These are phyloP conservation scores for Thomomys bottae DNA, from an alignment of 2,113 vertebrate genomes.

Conservation along the genomic window DNA sequence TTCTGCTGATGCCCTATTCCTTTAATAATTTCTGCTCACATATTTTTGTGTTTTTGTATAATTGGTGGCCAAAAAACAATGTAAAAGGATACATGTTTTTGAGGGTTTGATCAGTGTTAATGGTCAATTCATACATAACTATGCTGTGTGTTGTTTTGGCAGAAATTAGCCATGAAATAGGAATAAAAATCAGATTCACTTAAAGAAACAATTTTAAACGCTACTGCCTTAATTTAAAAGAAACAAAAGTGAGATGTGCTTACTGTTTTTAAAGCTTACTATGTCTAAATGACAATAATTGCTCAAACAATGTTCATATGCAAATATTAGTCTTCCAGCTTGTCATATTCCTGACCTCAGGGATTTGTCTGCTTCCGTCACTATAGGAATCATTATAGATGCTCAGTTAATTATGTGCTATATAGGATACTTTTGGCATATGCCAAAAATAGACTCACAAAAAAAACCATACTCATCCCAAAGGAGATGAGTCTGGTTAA, in stretches of 20 bases:
- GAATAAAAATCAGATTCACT: not conserved
- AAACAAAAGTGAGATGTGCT: not conserved
- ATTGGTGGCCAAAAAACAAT: not conserved
- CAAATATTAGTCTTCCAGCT: not conserved
- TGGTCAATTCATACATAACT: not conserved
- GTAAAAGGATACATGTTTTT: not conserved
- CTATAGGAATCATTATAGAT: not conserved
- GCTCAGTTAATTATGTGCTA: not conserved
- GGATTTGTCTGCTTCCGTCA: not conserved
- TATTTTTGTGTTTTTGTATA: not conserved
- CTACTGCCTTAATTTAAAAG: not conserved
- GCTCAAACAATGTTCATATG: not conserved
- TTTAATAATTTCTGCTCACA: not conserved
- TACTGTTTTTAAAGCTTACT: not conserved
- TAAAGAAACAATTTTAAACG: not conserved
- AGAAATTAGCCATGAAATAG: not conserved
- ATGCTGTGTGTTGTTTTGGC: not conserved
- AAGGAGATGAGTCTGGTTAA: too few species aligned
- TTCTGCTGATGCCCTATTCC: not conserved
- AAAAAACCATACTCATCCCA: not conserved
- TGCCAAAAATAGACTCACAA: not conserved
- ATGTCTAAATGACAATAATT: not conserved
- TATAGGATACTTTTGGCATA: not conserved
- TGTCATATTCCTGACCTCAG: not conserved
- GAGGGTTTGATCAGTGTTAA: not conserved